These are phyloP conservation scores for Hemithea aestivaria DNA, from an alignment of 2,888 invertebrate species.

Conservation along the genomic window DNA sequence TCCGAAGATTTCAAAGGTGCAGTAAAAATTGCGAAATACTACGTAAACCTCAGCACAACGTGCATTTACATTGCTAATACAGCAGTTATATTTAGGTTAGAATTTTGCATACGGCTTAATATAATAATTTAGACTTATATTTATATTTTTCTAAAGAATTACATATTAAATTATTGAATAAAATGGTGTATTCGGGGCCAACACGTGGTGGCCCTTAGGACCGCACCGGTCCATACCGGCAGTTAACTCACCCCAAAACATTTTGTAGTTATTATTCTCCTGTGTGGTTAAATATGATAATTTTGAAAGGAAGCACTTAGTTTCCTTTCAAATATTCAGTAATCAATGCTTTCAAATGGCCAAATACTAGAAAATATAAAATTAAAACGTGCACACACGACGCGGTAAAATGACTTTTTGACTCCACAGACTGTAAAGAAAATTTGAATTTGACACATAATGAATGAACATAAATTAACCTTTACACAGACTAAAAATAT, in stretches of 20 bases:
- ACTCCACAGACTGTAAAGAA: constrained; percentile 6
- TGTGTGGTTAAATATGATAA: not conserved
- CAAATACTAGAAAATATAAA: not conserved
- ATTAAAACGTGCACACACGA: constrained; percentile 19
- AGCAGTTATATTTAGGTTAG: too few species aligned
- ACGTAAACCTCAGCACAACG: too few species aligned
- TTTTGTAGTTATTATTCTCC: constrained; percentile 35
- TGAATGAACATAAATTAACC: constrained; percentile 1
- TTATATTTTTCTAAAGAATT: too few species aligned
- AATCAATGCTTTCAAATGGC: too few species aligned
- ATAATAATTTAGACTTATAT: too few species aligned
- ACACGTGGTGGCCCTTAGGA: constrained; percentile 63
- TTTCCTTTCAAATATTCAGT: too few species aligned
- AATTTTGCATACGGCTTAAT: too few species aligned
- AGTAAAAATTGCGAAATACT: too few species aligned
- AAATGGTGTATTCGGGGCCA: constrained; percentile 15
- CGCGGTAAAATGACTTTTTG: constrained; percentile 6
- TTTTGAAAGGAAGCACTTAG: not conserved
- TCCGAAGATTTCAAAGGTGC: too few species aligned
- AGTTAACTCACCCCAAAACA: constrained; percentile 73
- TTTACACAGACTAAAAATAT: too few species aligned
- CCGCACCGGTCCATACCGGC: constrained; percentile 31
- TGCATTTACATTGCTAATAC: too few species aligned
- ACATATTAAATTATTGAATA: too few species aligned
- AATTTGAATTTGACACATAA: not conserved